Percentiles rank a stretch among this genome's conserved stretches.
These are phyloP conservation scores for Aphodius granarius DNA, from an alignment of 2,888 invertebrate species.

Conservation along the genomic window DNA sequence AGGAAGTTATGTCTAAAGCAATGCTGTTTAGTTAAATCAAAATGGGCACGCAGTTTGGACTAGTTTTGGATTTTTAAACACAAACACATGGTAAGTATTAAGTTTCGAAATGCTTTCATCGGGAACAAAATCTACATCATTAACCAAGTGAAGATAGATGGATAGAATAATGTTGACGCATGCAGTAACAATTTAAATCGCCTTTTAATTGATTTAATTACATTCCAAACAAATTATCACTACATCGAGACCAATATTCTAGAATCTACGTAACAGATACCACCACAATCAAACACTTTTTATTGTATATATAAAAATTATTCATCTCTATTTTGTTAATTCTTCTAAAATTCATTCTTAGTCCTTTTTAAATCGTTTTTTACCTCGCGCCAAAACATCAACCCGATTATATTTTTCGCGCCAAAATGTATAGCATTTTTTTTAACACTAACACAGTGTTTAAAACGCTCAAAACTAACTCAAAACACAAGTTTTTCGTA, in stretches of 20 bases:
- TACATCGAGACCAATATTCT: neutral
- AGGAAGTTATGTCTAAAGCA: constrained; percentile 22
- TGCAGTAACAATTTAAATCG: neutral
- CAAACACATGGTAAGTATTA: constrained; percentile 46
- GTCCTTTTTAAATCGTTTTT: no score
- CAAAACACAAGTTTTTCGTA: no score
- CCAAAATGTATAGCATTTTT: no score
- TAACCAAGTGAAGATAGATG: neutral
- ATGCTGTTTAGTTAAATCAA: constrained; percentile 13
- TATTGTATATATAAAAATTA: no score
- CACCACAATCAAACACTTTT: neutral
- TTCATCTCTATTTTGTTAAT: no score
- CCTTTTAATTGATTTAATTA: neutral
- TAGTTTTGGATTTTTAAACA: constrained; percentile 43
- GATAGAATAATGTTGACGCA: neutral
- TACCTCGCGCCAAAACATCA: no score
- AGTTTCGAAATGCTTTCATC: no score
- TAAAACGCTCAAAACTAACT: no score
- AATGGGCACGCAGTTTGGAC: constrained; percentile 36
- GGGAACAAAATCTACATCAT: no score
- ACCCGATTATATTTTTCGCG: no score
- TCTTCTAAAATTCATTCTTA: no score
- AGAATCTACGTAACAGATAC: neutral
- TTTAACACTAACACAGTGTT: no score
- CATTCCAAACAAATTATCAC: neutral